These are phyloP conservation scores for Drosophila dives DNA, from an alignment of 2,888 invertebrate genomes.

Conservation along the genomic window DNA sequence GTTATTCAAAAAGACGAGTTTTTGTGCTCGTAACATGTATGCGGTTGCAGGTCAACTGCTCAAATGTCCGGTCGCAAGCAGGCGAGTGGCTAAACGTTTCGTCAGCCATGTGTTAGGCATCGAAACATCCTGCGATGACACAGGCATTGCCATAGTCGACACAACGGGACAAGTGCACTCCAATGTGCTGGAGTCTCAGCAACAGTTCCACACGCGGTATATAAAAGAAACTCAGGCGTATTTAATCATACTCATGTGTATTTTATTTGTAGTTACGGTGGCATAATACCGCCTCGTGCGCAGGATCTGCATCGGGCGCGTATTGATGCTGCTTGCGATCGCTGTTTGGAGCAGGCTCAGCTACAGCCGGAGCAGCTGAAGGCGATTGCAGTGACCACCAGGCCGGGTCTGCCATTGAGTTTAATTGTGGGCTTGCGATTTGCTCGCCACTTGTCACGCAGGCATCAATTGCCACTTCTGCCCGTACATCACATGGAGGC, in stretches of 20 bases:
- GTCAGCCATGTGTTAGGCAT: slow-evolving; percentile 90
- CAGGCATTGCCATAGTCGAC: slow-evolving; percentile 95
- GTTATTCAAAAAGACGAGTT: slow-evolving; percentile 38
- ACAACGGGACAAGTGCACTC: slow-evolving; percentile 89
- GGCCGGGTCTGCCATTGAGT: slow-evolving; percentile 91
- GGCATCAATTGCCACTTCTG: slow-evolving; percentile 91
- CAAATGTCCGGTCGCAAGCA: not conserved
- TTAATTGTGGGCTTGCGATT: slow-evolving; percentile 92
- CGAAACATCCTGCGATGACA: slow-evolving; percentile 99
- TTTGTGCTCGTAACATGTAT: slow-evolving; percentile 43
- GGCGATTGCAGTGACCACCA: slow-evolving; percentile 96
- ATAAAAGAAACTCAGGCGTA: not conserved
- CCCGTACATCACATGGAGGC: slow-evolving; percentile 99
- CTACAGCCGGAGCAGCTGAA: slow-evolving; percentile 89
- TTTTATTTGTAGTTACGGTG: slow-evolving; percentile 85
- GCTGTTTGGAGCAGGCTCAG: slow-evolving; percentile 88
- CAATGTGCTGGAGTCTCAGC: slow-evolving; percentile 93
- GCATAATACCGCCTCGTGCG: slow-evolving; percentile 95
- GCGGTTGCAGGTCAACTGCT: slow-evolving; percentile 16
- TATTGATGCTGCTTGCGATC: slow-evolving; percentile 90
- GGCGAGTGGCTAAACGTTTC: slow-evolving; percentile 7
- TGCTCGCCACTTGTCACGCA: slow-evolving; percentile 90
- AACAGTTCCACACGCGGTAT: slow-evolving; percentile 90
- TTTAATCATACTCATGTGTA: not conserved
- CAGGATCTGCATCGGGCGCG: slow-evolving; percentile 91